phyloP scores from a whole-genome alignment of 1,140 invertebrate species.

The Lasaia peninsularis region DNA sequence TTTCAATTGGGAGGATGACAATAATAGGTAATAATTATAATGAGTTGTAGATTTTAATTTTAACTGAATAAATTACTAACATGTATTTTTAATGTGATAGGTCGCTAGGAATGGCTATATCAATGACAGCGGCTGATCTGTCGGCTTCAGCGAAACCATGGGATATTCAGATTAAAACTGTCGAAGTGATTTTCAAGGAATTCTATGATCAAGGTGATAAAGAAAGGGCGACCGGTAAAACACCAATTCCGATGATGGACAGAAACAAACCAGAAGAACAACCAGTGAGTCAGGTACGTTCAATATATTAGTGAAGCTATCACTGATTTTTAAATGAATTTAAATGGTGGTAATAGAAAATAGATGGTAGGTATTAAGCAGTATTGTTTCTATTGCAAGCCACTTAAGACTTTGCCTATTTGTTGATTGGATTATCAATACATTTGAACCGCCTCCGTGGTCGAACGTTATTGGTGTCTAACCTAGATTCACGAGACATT shows the following conservation, averaged over 20 bases:
- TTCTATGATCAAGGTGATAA: constrained; percentile 91
- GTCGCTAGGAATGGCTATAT: constrained; percentile 80
- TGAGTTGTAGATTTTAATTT: not conserved
- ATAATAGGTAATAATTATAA: constrained; percentile 73
- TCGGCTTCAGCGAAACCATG: constrained; percentile 90
- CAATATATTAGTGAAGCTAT: too few species aligned
- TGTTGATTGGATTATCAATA: too few species aligned
- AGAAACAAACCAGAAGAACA: constrained; percentile 84
- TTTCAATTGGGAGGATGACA: constrained; percentile 81
- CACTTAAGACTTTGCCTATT: too few species aligned
- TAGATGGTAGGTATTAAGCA: too few species aligned
- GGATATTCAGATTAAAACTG: constrained; percentile 89
- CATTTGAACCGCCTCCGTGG: too few species aligned
- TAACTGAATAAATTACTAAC: not conserved
- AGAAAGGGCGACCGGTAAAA: constrained; percentile 82
- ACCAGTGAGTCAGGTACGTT: constrained; percentile 83
- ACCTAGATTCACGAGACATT: too few species aligned
- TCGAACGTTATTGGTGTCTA: too few species aligned
- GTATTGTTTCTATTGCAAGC: too few species aligned
- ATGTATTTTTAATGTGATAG: constrained; percentile 29
- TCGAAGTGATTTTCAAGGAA: constrained; percentile 90
- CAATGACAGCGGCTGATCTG: constrained; percentile 91
- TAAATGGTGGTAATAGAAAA: too few species aligned
- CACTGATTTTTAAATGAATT: too few species aligned
- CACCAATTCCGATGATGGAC: constrained; percentile 91